phyloP scores from a whole-genome alignment of 2,113 vertebrate species.

The Nematolebias whitei region DNA sequence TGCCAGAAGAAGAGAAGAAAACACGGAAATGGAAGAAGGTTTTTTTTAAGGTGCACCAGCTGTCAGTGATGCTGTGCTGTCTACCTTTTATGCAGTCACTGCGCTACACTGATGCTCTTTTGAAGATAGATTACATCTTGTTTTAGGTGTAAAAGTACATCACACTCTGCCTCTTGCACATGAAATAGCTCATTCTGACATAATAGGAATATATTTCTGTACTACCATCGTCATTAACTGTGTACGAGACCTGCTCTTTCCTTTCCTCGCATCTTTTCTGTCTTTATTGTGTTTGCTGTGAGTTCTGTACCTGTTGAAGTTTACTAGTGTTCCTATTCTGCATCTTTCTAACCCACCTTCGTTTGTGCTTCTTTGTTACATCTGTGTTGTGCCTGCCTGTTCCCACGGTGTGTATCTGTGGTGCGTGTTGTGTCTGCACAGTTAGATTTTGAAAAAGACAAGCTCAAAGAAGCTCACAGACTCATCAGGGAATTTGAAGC shows the following conservation, averaged over 20 bases:
- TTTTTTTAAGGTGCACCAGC: conserved; percentile 57
- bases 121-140: conserved; percentile 69
- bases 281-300: conserved; percentile 34
- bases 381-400: conserved; percentile 37
- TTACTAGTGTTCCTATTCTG: conserved; percentile 48
- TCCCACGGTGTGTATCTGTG: conserved; percentile 30
- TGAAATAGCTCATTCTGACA: conserved; percentile 56
- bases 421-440: conserved; percentile 65
- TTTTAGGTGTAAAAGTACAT: conserved; percentile 66
- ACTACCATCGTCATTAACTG: conserved; percentile 47
- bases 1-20: conserved; percentile 41
- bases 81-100: conserved; percentile 63
- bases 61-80: conserved; percentile 51
- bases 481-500: conserved; percentile 78
- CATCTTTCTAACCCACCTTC: conserved; percentile 65
- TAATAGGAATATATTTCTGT: conserved; percentile 42
- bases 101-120: conserved; percentile 50
- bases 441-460: conserved; percentile 80
- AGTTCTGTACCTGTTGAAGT: conserved; percentile 44
- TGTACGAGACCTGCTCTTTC: conserved; percentile 29
- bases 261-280: conserved; percentile 15
- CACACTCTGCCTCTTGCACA: conserved; percentile 59
- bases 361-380: conserved; percentile 59
- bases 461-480: conserved; percentile 81
- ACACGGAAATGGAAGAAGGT: conserved; percentile 37